Evolutionary conservation across 2,888 invertebrate genomes (phyloP).

Genomic region (Linyphia triangularis): DNA sequence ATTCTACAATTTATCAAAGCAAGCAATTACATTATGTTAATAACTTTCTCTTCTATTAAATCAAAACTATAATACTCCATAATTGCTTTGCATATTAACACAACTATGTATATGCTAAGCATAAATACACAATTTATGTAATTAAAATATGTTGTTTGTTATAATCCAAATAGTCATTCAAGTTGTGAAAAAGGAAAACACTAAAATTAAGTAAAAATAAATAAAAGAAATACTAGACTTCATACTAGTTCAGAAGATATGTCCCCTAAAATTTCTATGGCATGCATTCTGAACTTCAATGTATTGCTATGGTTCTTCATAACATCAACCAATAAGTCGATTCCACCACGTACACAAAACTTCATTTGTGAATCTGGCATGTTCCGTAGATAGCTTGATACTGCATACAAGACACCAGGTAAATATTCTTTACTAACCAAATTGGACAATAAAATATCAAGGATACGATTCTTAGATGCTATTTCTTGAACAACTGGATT

Average conservation of each 20-base stretch:
- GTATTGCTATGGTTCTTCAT: background rate
- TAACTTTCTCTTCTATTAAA: no score
- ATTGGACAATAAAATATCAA: background rate
- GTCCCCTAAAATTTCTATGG: slow-evolving; percentile 16
- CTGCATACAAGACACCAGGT: background rate
- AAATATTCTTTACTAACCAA: background rate
- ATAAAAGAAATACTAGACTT: background rate
- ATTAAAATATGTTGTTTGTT: no score
- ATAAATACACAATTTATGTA: no score
- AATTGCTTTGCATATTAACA: no score
- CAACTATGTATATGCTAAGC: no score
- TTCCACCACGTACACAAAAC: slow-evolving; percentile 1
- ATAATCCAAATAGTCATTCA: no score
- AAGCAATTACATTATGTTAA: no score
- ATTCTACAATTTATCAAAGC: no score
- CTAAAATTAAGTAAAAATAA: background rate
- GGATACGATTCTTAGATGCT: background rate
- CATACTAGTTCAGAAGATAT: slow-evolving; percentile 33
- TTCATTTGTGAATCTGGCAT: slow-evolving; percentile 2
- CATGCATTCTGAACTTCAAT: slow-evolving; percentile 1
- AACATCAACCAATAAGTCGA: background rate
- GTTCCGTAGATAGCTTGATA: slow-evolving; percentile 35
- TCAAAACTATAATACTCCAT: no score
- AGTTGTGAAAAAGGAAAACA: no score
- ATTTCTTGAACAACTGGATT: slow-evolving; percentile 32